Evolutionary conservation across 2,888 invertebrate species (phyloP), one percentile per base, ranked within the genome.

Genomic region (Eurytoma californica): DNA sequence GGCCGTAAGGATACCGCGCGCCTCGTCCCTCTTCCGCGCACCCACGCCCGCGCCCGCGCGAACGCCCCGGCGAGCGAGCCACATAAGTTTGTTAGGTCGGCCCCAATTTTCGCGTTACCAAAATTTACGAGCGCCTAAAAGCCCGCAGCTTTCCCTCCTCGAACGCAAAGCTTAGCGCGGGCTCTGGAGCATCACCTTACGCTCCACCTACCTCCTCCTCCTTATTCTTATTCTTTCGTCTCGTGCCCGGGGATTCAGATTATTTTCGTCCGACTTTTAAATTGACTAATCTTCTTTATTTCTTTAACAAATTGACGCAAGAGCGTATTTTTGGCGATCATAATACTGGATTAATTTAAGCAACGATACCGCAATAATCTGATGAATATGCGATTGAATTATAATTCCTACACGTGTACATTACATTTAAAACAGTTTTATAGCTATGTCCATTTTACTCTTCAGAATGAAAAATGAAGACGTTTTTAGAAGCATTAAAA

Each of bases 81-180:
- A 86, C 86, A 86, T 88, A 86, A 88, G 88, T 88, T 88, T 86
- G 87, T 88, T 87, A 87, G 85, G 85, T 86, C 85, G 85, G 85
- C 84, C 85, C 87, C 87, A 88, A 88, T 88, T 87, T 88, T 85
- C 86, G 85, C 87, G 85, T 86, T 86, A 87, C 85, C 86, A 86
- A 85, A 87, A 88, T 87, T 88, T 88, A 88, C 86, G 87, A 86
- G 84, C 86, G 79, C 83, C 87, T 87, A 87, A 87, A 87, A 87
- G 87, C 86, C 85, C 84, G 83, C 84, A 82, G 82, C 76, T 82
- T 80, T 83, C 74, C 82, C 82, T 83, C 81, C 63, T 55, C 55
- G 53, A 39, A 20, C 63, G 9, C 9, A 9, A 39, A 39, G 39
- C 39, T 39, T 16, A n/a, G 20, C 18, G 51, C 70, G 49, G 9